Base-by-base conservation (phyloP, 2,797 vertebrate genomes). In the Labroides dimidiatus region DNA sequence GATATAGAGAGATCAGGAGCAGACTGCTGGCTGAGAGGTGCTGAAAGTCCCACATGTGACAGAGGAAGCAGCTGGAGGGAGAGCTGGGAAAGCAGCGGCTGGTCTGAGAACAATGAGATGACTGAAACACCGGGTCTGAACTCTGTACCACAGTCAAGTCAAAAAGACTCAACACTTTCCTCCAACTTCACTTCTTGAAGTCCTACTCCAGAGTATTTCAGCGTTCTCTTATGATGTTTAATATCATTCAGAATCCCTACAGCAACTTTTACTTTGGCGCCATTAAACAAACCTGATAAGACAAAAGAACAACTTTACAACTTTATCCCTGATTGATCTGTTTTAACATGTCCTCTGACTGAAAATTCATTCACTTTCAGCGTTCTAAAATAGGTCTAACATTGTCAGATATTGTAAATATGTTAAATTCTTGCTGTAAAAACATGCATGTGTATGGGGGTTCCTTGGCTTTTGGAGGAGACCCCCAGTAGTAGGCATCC, bases 61-160 rank as follows among this genome's bases (percentile, higher is more conserved):
- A 55, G 80, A 91, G 93, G 92, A 95, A 91, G 89, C 92, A 93
- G 91, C 92, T 94, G 93, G 90, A 75, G 75, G 72, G 69, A 79
- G 74, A 74, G 81, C 80, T 84, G 77, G 88, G 86, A 92, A 91
- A 84, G 70, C 80, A 84, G 81, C 87, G 82, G 86, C 86, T 82
- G 87, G 78, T 77, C 19, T 2, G 74, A 87, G 84, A 89, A 90
- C 87, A 88, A 88, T 84, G 87, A 89, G 81, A 85, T 72, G 30
- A 76, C 77, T 54, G 4, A 80, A 61, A 73, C 42, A 36, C 27
- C 7, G 41, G 63, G 41, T 44, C 30, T 10, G 37, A 72, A 41
- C 62, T 59, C 72, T 24, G 42, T 39, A 27, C 27, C 57, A 64
- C 56, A 17, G 59, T 64, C 47, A 21, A 60, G 47, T 62, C 56